phyloP scores from a whole-genome alignment of 1,140 invertebrate genomes.

The Goniozus legneri region DNA sequence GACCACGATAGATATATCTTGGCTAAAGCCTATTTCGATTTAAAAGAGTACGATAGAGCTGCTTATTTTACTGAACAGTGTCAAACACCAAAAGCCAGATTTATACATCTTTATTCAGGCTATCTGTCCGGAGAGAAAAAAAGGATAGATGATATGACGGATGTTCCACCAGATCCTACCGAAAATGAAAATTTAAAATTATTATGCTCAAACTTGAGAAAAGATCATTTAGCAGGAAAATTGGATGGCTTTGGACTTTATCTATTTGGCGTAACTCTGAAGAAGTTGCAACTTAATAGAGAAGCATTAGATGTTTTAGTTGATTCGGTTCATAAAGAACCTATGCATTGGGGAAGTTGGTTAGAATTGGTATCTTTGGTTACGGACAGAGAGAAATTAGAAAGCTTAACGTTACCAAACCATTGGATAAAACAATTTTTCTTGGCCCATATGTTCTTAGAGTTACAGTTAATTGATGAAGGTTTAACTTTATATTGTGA shows the following conservation, averaged over 20 bases:
- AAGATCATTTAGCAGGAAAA: conserved; percentile 60
- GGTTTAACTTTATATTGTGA: conserved; percentile 78
- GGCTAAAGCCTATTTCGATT: conserved; percentile 88
- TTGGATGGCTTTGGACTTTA: conserved; percentile 88
- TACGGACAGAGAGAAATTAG: conserved; percentile 69
- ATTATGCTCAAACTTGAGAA: conserved; percentile 57
- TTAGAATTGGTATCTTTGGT: conserved; percentile 85
- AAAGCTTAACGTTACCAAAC: conserved; percentile 70
- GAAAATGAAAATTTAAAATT: conserved; percentile 59
- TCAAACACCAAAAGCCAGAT: conserved; percentile 64
- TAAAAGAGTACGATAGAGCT: conserved; percentile 88
- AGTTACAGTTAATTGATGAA: conserved; percentile 87
- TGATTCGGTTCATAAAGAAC: conserved; percentile 72
- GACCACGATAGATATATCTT: conserved; percentile 74
- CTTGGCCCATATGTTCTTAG: conserved; percentile 83
- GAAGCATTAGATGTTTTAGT: conserved; percentile 75
- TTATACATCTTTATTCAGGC: conserved; percentile 79
- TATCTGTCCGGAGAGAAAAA: conserved; percentile 89
- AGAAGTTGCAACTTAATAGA: conserved; percentile 77
- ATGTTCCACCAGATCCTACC: conserved; percentile 64
- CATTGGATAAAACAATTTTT: conserved; percentile 97
- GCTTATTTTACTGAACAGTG: conserved; percentile 78
- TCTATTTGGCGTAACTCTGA: conserved; percentile 87
- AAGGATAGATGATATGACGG: conserved; percentile 77
- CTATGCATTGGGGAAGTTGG: conserved; percentile 92